phyloP scores from a whole-genome alignment of 2,113 vertebrate genomes.

The Coptodon rendalli region DNA sequence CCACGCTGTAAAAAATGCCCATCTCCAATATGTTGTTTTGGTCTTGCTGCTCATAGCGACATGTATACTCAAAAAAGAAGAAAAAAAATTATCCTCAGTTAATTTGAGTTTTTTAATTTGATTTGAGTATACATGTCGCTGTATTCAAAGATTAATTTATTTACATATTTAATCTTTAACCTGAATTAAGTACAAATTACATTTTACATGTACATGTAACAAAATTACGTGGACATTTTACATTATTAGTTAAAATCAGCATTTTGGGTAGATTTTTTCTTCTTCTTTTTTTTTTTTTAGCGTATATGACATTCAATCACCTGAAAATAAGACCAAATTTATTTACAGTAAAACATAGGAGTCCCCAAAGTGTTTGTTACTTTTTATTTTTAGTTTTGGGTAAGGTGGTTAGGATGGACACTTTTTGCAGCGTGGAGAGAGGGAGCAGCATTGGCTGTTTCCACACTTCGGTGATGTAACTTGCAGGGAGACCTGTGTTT shows the following conservation, averaged over 20 bases:
- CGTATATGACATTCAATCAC: not conserved
- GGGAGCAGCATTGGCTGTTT: not conserved
- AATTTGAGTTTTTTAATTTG: too few relatives aligned
- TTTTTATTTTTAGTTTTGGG: not conserved
- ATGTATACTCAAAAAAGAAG: not conserved
- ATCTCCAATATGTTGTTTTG: not conserved
- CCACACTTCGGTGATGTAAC: not conserved
- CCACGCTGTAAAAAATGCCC: constrained; percentile 40
- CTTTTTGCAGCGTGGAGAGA: constrained; percentile 45
- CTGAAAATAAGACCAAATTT: not conserved
- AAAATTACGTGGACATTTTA: not conserved
- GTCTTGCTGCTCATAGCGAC: not conserved
- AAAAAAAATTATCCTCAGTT: not conserved
- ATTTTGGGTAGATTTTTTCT: not conserved
- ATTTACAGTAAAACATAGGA: not conserved
- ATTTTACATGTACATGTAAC: not conserved
- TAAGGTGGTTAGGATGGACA: not conserved
- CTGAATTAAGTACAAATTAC: not conserved
- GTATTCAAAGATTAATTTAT: not conserved
- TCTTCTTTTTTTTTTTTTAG: rapidly evolving
- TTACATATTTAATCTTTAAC: not conserved
- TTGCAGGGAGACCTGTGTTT: not conserved
- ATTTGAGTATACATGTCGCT: not conserved
- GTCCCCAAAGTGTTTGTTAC: not conserved
- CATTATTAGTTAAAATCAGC: not conserved